phyloP scores from a whole-genome alignment of 2,888 invertebrate genomes.

The Drosophila parthenogenetica region DNA sequence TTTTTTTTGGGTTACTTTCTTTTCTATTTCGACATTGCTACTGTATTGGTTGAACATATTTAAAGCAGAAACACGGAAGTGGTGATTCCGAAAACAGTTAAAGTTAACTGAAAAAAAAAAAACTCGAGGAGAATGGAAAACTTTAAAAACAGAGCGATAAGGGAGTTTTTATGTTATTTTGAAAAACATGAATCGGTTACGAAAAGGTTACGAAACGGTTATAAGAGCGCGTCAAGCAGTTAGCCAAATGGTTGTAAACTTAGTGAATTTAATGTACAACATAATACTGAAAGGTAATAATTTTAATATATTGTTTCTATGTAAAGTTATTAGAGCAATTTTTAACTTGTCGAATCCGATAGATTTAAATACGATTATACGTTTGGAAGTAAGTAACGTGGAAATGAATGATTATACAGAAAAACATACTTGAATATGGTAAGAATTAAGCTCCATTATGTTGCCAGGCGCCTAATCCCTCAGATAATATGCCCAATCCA shows the following conservation, averaged over 20 bases:
- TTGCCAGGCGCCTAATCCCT: slow-evolving; percentile 42
- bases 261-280: too few relatives aligned
- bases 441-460: slow-evolving; percentile 43
- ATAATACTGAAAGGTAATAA: neutral
- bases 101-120: too few relatives aligned
- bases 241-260: neutral
- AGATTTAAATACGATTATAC: neutral
- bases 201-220: neutral
- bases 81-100: too few relatives aligned
- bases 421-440: slow-evolving; percentile 27
- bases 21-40: slow-evolving; percentile 11
- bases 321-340: neutral
- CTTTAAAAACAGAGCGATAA: too few relatives aligned
- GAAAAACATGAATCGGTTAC: neutral
- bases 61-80: neutral
- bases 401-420: slow-evolving; percentile 3
- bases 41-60: slow-evolving; percentile 14
- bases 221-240: neutral
- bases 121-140: too few relatives aligned
- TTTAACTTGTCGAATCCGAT: slow-evolving; percentile 1
- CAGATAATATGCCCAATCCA: slow-evolving; percentile 62
- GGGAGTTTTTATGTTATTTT: neutral
- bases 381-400: neutral
- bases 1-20: slow-evolving; percentile 1
- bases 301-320: neutral